These are phyloP conservation scores for Pangasius sanitwongsei DNA, from an alignment of 2,797 vertebrate genomes.

Conservation along the genomic window DNA sequence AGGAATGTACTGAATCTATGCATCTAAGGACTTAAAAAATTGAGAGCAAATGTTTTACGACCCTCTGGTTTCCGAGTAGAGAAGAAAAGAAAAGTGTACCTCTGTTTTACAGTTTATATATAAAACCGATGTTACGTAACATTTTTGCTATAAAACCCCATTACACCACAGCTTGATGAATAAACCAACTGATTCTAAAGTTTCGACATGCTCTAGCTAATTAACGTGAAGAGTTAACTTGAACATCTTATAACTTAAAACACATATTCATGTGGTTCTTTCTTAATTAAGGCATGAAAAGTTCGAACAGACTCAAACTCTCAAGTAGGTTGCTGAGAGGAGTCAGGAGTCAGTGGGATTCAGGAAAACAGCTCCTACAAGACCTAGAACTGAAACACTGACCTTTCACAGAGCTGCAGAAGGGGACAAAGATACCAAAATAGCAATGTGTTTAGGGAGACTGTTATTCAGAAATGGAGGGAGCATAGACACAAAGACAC, in stretches of 20 bases:
- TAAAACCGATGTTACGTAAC: not conserved
- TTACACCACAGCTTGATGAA: not conserved
- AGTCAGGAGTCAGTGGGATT: not conserved
- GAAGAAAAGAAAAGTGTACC: too few species aligned
- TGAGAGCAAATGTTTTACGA: not conserved
- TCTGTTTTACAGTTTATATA: not conserved
- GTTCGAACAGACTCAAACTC: not conserved
- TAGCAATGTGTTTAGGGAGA: not conserved
- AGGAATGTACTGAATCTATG: not conserved
- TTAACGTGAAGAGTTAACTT: not conserved
- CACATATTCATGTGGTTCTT: not conserved
- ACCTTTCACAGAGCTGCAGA: not conserved
- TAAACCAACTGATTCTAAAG: not conserved
- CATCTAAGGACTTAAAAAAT: not conserved
- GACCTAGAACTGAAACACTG: conserved; percentile 8
- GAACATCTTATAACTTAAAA: not conserved
- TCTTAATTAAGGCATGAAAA: not conserved
- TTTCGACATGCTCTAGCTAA: not conserved
- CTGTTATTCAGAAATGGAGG: not conserved
- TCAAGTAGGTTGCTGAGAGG: not conserved
- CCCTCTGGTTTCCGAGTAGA: not conserved
- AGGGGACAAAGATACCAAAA: not conserved
- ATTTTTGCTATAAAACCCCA: not conserved
- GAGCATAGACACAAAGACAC: not conserved
- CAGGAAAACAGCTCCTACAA: not conserved